These are phyloP conservation scores for Charadrius vociferus DNA, from an alignment of 2,113 vertebrate genomes.

Conservation along the genomic window DNA sequence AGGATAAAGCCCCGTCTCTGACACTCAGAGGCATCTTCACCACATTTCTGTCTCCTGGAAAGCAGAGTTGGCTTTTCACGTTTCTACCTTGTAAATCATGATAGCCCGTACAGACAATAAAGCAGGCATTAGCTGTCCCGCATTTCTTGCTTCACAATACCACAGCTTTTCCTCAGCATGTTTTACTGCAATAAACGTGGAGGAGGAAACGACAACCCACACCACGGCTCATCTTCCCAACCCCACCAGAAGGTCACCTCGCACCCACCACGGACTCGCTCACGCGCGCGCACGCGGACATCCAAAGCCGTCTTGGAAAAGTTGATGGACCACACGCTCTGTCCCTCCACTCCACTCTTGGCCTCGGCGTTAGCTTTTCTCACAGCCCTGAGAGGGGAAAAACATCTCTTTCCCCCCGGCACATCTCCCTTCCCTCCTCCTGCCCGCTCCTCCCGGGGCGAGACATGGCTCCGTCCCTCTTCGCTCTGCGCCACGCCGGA, in stretches of 20 bases:
- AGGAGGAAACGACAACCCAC: background rate
- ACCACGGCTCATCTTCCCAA: background rate
- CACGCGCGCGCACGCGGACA: background rate
- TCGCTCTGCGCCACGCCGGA: background rate
- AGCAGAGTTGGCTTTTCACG: background rate
- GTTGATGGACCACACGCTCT: background rate
- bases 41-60: background rate
- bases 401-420: accelerated
- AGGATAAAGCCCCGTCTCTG: background rate
- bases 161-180: background rate
- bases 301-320: background rate
- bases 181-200: background rate
- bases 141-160: background rate
- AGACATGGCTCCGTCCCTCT: background rate
- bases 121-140: background rate
- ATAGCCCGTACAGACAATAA: background rate
- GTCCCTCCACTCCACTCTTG: background rate
- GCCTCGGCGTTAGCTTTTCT: background rate
- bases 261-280: too few relatives aligned
- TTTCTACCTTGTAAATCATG: background rate
- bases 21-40: background rate
- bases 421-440: background rate
- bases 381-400: background rate
- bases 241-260: background rate
- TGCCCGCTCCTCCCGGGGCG: background rate